A percentile compares a stretch with the other conserved stretches of the same genome.
These are phyloP conservation scores for Tipula vernalis DNA, from an alignment of 2,888 invertebrate genomes.

Conservation along the genomic window DNA sequence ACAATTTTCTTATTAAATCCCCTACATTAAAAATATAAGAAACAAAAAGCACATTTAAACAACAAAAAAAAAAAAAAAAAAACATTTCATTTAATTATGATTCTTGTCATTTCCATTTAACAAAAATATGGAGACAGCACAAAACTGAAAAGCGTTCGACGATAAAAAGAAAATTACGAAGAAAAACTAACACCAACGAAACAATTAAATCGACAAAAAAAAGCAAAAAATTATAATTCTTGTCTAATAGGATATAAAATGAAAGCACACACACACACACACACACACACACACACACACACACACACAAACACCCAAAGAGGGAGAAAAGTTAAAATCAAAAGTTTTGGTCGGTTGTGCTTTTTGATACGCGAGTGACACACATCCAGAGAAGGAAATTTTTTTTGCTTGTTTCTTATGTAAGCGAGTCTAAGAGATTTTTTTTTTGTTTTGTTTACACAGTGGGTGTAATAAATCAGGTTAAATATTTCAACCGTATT, in stretches of 20 bases:
- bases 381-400: too few species aligned
- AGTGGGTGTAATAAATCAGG: too few species aligned
- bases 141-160: neutral
- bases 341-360: too few species aligned
- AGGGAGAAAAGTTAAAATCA: too few species aligned
- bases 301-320: neutral
- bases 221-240: neutral
- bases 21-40: neutral
- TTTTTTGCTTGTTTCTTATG: too few species aligned
- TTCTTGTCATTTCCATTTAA: neutral
- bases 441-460: too few species aligned
- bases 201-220: neutral
- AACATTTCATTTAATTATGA: neutral
- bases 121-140: neutral
- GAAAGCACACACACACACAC: neutral
- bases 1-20: neutral
- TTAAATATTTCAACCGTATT: too few species aligned
- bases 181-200: neutral
- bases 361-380: too few species aligned
- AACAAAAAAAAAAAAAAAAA: neutral
- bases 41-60: neutral
- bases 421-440: too few species aligned
- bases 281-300: neutral
- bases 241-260: neutral
- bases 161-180: neutral